phyloP scores from a whole-genome alignment of 2,113 vertebrate species.

The Oncorhynchus clarkii region DNA sequence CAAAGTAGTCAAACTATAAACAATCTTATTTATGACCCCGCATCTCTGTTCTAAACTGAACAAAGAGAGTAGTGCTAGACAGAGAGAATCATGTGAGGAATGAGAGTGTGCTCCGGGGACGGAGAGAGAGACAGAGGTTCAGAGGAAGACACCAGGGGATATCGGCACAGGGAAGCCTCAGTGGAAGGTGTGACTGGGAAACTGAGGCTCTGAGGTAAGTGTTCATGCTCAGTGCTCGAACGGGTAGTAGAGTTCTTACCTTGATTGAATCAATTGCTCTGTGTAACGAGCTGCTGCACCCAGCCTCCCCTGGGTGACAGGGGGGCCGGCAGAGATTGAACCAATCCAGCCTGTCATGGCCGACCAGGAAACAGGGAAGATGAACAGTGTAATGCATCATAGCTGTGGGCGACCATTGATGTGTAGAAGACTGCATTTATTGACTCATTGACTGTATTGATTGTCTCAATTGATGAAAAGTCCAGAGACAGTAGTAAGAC shows the following conservation, averaged over 20 bases:
- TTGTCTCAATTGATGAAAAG: conserved; percentile 71
- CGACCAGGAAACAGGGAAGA: conserved; percentile 44
- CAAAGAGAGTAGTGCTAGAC: background rate
- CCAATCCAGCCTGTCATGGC: conserved; percentile 60
- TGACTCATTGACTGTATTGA: conserved; percentile 73
- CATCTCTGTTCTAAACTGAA: background rate
- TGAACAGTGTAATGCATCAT: conserved; percentile 66
- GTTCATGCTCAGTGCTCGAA: conserved; percentile 62
- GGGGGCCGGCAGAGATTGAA: conserved; percentile 56
- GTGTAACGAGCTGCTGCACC: conserved; percentile 69
- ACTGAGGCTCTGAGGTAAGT: conserved; percentile 56
- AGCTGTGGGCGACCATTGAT: conserved; percentile 52
- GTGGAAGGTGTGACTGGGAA: conserved; percentile 60
- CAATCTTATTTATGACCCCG: background rate
- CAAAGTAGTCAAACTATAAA: background rate
- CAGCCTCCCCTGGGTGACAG: conserved; percentile 64
- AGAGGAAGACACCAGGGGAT: conserved; percentile 41
- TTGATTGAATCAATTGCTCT: conserved; percentile 76
- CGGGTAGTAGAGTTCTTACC: conserved; percentile 66
- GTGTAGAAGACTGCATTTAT: conserved; percentile 71
- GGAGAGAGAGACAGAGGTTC: conserved; percentile 31
- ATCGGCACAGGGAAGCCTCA: conserved; percentile 52
- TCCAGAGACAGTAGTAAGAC: conserved; percentile 64
- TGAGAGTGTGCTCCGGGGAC: conserved; percentile 25
- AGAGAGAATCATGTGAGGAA: background rate